Evolutionary conservation across 2,113 vertebrate genomes (phyloP).

Genomic region (Coracopsis vasa): DNA sequence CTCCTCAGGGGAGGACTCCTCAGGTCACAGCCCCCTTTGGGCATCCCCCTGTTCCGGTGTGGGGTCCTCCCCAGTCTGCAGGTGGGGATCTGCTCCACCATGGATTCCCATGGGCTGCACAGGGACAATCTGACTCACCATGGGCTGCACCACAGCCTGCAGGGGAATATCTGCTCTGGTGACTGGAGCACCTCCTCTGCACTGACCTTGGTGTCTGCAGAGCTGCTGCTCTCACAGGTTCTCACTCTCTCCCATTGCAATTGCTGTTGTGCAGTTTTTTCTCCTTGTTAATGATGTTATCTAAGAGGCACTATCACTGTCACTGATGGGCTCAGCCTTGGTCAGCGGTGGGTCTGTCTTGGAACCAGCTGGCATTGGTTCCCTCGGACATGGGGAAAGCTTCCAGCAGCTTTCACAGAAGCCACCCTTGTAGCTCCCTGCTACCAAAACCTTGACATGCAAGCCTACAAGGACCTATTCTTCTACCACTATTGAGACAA

Average conservation of each 20-base stretch:
- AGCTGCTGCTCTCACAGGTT: not conserved
- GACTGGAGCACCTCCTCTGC: not conserved
- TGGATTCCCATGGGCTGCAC: not conserved
- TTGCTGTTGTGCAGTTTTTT: not conserved
- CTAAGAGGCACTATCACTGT: rapidly evolving
- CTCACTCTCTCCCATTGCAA: not conserved
- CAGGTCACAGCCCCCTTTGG: not conserved
- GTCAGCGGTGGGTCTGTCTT: not conserved
- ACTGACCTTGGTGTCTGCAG: not conserved
- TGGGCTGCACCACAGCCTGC: not conserved
- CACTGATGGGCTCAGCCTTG: not conserved
- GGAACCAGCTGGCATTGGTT: rapidly evolving
- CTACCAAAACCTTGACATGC: not conserved
- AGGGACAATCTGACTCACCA: not conserved
- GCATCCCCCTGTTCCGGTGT: not conserved
- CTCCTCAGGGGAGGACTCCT: not conserved
- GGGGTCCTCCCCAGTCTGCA: not conserved
- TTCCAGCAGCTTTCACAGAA: not conserved
- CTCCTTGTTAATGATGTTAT: not conserved
- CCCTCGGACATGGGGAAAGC: rapidly evolving
- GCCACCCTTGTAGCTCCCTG: rapidly evolving
- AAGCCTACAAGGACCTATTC: not conserved
- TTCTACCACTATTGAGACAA: not conserved
- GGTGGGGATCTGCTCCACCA: not conserved
- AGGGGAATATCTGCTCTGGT: not conserved